Base-by-base conservation (phyloP, 1,140 invertebrate genomes). In the Chironomus striatipennis region DNA sequence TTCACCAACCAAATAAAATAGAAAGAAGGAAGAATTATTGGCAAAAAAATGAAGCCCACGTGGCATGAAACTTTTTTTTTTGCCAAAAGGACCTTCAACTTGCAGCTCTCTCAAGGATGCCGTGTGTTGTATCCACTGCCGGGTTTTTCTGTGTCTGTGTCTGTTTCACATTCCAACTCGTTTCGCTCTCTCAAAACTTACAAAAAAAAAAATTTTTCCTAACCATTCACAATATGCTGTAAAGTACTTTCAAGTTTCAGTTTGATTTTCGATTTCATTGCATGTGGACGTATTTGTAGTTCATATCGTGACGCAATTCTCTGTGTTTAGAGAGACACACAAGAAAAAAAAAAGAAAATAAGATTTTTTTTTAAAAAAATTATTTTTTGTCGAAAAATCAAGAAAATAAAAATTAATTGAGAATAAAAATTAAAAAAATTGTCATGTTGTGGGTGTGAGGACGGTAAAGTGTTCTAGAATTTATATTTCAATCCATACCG, bases 31-130 rank as follows among this genome's bases (percentile, higher is more conserved):
- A 1, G 15, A 47, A 47, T 5, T 8, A 47, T 47, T 8, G 15
- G 15, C 9, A 47, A 5, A 47, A 8, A 12, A 47, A 47, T 47
- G 43, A 47, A 47, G 15, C 8, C 47, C 47, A 57, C 47, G 47
- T 57, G 9, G 47, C n/a, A n/a, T 47, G 12, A 12, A n/a, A n/a
- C n/a, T n/a, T n/a, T n/a, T n/a, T n/a, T n/a, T n/a, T n/a, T n/a
- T n/a, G n/a, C n/a, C n/a, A n/a, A 57, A 57, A 57, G 47, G 12
- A 57, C 47, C 47, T 57, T 57, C 47, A 57, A 57, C 47, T 57
- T 57, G 47, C 9, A 57, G 47, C 4, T 34, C 43, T n/a, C 47
- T 57, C 47, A 57, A 57, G 47, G 47, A 57, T 57, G 47, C 47
- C 47, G n/a, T n/a, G 5, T 5, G 15, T 57, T 5, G 15, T 57